Evolutionary conservation across 2,888 invertebrate genomes (phyloP).

Genomic region (Panopea generosa): DNA sequence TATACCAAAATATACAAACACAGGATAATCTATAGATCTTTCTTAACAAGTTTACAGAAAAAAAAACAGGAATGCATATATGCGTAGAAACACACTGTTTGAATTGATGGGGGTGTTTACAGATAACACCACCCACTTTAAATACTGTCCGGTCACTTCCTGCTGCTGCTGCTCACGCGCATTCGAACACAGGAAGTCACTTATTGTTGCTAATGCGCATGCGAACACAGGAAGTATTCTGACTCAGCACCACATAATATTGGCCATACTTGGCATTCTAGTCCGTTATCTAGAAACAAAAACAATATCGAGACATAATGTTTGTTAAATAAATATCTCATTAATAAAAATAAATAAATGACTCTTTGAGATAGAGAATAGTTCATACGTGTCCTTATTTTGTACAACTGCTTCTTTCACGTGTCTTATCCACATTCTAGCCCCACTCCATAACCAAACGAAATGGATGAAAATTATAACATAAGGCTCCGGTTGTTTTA

Average conservation of each 20-base stretch:
- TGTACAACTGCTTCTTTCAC: neutral
- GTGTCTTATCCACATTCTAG: neutral
- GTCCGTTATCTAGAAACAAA: constrained; percentile 50
- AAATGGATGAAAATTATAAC: no score
- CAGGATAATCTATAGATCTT: constrained; percentile 28
- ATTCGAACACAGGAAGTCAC: neutral
- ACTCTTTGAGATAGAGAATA: constrained; percentile 5
- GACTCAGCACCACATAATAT: constrained; percentile 2
- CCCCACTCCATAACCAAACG: no score
- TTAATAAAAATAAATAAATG: constrained; percentile 36
- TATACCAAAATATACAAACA: constrained; percentile 21
- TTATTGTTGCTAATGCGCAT: neutral
- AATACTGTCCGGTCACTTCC: constrained; percentile 11
- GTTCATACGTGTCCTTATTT: neutral
- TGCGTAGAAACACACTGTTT: constrained; percentile 43
- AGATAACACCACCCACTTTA: neutral
- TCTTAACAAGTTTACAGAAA: constrained; percentile 8
- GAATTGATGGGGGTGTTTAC: neutral
- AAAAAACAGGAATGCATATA: constrained; percentile 49
- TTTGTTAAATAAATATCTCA: constrained; percentile 34
- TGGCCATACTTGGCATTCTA: constrained; percentile 32
- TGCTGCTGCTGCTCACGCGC: neutral
- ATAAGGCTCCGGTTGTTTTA: no score
- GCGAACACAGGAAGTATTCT: constrained; percentile 1
- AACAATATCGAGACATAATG: constrained; percentile 34